Conservation (phyloP, 2,888 invertebrate genomes). For the Tetheella fluctuosa region DNA sequence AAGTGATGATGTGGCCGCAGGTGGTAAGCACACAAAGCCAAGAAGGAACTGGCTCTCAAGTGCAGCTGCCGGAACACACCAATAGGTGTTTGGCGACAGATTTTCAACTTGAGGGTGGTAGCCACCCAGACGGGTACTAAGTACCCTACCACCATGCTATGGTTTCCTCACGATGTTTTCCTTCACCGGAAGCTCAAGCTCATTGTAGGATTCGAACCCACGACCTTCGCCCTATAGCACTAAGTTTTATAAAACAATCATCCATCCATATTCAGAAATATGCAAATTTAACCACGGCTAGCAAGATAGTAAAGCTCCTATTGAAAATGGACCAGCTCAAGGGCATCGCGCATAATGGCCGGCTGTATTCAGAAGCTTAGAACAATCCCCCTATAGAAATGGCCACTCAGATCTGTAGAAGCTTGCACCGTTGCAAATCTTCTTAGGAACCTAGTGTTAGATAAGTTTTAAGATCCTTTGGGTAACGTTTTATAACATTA, state of each 20-base stretch:
- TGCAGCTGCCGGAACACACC: too few relatives aligned
- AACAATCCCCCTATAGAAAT: conserved; percentile 18
- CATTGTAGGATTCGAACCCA: too few relatives aligned
- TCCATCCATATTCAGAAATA: not conserved
- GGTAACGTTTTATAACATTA: not conserved
- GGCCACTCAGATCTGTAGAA: conserved; percentile 14
- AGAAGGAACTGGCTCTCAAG: too few relatives aligned
- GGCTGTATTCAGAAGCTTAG: conserved; percentile 24
- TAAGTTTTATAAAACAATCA: not conserved
- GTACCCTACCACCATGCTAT: too few relatives aligned
- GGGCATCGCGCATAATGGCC: conserved; percentile 22
- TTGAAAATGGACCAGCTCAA: conserved; percentile 10
- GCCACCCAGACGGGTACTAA: too few relatives aligned
- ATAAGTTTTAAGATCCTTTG: not conserved
- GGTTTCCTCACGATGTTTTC: too few relatives aligned
- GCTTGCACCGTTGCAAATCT: conserved; percentile 34
- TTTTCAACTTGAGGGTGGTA: too few relatives aligned
- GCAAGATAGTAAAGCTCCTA: not conserved
- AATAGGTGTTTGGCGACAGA: too few relatives aligned
- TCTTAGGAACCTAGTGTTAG: conserved; percentile 19
- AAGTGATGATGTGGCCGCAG: too few relatives aligned
- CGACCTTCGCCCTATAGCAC: too few relatives aligned
- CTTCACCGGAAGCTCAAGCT: too few relatives aligned
- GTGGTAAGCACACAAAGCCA: too few relatives aligned
- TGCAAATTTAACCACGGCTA: not conserved